These are phyloP conservation scores for Lates japonicus DNA, from an alignment of 2,797 vertebrate species.

Conservation along the genomic window DNA sequence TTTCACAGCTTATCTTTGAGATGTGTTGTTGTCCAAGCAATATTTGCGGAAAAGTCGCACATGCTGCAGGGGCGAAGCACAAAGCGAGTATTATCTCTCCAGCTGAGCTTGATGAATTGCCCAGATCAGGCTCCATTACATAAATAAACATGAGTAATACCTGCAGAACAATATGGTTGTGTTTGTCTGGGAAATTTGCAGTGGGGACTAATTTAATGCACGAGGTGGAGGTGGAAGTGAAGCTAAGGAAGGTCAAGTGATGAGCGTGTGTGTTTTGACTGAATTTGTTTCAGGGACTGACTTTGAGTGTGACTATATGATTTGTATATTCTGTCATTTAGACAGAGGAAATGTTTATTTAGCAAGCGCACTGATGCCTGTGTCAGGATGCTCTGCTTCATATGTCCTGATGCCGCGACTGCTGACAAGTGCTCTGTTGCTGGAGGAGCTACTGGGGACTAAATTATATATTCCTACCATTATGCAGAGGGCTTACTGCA, in stretches of 20 bases:
- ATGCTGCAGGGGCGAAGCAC: conserved; percentile 20
- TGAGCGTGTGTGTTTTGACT: conserved; percentile 27
- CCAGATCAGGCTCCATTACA: background rate
- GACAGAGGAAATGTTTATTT: conserved; percentile 30
- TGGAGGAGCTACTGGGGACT: conserved; percentile 30
- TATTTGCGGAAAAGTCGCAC: conserved; percentile 42
- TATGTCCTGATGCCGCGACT: conserved; percentile 26
- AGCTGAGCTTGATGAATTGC: conserved; percentile 45
- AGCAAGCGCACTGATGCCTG: background rate
- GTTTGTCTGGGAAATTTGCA: conserved; percentile 58
- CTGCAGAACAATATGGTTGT: conserved; percentile 43
- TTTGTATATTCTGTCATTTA: conserved; percentile 40
- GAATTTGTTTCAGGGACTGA: conserved; percentile 42
- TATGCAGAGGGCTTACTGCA: conserved; percentile 41
- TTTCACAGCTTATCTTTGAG: conserved; percentile 50
- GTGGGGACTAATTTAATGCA: conserved; percentile 4
- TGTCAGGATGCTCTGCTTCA: conserved; percentile 10
- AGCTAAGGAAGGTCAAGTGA: conserved; percentile 5
- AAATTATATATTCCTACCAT: conserved; percentile 64
- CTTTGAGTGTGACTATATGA: conserved; percentile 10
- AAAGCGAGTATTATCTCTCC: conserved; percentile 45
- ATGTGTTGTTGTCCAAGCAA: conserved; percentile 19
- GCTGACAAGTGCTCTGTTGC: conserved; percentile 28
- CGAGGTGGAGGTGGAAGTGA: background rate
- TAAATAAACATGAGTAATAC: conserved; percentile 44